Conservation (phyloP, 2,888 invertebrate species). For the Tetragonisca angustula region DNA sequence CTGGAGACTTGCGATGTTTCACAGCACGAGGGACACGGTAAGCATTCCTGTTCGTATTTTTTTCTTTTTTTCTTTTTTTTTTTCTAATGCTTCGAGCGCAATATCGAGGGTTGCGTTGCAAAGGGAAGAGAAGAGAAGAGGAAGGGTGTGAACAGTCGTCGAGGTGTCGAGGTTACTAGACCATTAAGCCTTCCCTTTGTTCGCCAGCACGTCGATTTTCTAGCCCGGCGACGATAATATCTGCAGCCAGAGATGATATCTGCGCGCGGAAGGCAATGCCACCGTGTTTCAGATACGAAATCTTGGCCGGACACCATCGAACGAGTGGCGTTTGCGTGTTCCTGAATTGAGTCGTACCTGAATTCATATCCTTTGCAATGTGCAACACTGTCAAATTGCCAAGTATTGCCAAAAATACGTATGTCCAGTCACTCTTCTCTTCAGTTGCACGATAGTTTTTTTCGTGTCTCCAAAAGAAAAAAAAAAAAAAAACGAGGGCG, state of each 20-base stretch:
- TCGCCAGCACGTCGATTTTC: slow-evolving; percentile 33
- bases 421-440: no score
- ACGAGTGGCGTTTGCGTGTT: neutral
- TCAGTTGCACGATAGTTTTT: no score
- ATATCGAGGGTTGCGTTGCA: neutral
- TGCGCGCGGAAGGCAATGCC: slow-evolving; percentile 9
- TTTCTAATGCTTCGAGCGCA: neutral
- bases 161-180: slow-evolving; percentile 26
- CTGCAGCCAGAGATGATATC: slow-evolving; percentile 43
- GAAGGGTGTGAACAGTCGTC: slow-evolving; percentile 1
- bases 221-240: slow-evolving; percentile 33
- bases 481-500: no score
- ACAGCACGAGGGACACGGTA: no score
- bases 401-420: no score
- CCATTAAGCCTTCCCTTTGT: slow-evolving; percentile 39
- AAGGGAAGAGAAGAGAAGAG: neutral
- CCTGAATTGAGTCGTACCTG: neutral
- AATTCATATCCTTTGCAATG: no score
- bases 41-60: no score
- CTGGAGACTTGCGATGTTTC: no score
- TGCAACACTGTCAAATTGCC: no score
- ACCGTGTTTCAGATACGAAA: slow-evolving; percentile 26
- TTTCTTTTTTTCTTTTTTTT: neutral
- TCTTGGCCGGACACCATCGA: slow-evolving; percentile 16
- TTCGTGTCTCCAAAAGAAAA: no score